phyloP scores from a whole-genome alignment of 1,140 invertebrate genomes.

The Cyclina sinensis region DNA sequence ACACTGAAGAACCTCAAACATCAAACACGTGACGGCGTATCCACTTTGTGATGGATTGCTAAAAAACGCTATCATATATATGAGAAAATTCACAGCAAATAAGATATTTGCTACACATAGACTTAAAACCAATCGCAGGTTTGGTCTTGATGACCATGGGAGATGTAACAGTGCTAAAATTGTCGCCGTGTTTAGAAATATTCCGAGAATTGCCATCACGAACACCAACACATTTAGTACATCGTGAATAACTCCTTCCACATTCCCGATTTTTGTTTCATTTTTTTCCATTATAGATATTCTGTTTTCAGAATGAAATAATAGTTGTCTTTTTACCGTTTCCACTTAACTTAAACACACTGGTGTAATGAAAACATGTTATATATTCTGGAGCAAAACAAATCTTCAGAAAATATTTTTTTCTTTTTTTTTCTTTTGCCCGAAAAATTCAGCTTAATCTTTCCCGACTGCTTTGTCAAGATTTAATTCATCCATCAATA shows the following conservation, averaged over 20 bases:
- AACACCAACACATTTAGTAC: constrained; percentile 27
- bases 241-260: constrained; percentile 16
- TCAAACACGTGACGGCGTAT: constrained; percentile 39
- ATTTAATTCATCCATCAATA: too few species aligned
- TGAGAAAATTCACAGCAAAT: constrained; percentile 50
- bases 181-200: constrained; percentile 54
- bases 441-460: too few species aligned
- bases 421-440: too few species aligned
- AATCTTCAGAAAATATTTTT: too few species aligned
- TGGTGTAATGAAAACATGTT: too few species aligned
- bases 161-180: constrained; percentile 53
- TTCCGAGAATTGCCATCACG: constrained; percentile 32
- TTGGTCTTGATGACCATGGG: constrained; percentile 60
- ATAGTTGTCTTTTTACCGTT: too few species aligned
- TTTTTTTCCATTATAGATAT: constrained; percentile 29
- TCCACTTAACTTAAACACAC: too few species aligned
- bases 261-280: not conserved
- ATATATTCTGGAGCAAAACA: too few species aligned
- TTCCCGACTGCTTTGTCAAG: too few species aligned
- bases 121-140: constrained; percentile 49
- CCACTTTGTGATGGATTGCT: constrained; percentile 50
- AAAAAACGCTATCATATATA: constrained; percentile 60
- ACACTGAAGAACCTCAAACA: constrained; percentile 54
- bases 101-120: constrained; percentile 45
- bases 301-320: not conserved